Percentiles rank a stretch among this genome's conserved stretches.
These are phyloP conservation scores for Gibbula magus DNA, from an alignment of 2,888 invertebrate species.

Conservation along the genomic window DNA sequence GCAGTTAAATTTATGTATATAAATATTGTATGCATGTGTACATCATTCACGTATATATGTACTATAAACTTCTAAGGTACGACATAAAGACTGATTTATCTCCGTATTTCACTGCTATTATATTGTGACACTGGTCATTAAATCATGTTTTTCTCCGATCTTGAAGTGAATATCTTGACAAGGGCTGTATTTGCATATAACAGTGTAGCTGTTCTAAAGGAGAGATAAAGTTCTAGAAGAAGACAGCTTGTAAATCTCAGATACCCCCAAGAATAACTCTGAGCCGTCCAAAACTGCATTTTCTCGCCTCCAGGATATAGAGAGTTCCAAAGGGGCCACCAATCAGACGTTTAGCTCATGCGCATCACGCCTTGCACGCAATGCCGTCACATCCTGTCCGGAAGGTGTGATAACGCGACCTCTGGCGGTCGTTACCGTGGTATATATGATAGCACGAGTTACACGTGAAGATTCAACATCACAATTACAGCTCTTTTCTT, in stretches of 20 bases:
- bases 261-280: not conserved
- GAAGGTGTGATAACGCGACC: constrained; percentile 13
- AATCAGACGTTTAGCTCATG: constrained; percentile 14
- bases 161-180: no score
- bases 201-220: not conserved
- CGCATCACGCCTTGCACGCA: constrained; percentile 10
- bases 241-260: not conserved
- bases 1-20: no score
- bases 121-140: no score
- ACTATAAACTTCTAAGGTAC: no score
- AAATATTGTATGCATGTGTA: no score
- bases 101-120: no score
- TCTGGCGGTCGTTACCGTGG: constrained; percentile 9
- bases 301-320: constrained; percentile 12
- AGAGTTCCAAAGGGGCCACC: constrained; percentile 2
- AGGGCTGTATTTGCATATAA: constrained; percentile 4
- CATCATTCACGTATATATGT: no score
- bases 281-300: constrained; percentile 7
- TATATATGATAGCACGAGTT: constrained; percentile 13
- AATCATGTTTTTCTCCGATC: no score
- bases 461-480: not conserved
- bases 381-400: constrained; percentile 19
- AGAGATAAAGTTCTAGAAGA: not conserved
- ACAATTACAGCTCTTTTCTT: not conserved
- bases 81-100: no score